phyloP scores from a whole-genome alignment of 2,888 invertebrate species.

The Cynaeus angustus region DNA sequence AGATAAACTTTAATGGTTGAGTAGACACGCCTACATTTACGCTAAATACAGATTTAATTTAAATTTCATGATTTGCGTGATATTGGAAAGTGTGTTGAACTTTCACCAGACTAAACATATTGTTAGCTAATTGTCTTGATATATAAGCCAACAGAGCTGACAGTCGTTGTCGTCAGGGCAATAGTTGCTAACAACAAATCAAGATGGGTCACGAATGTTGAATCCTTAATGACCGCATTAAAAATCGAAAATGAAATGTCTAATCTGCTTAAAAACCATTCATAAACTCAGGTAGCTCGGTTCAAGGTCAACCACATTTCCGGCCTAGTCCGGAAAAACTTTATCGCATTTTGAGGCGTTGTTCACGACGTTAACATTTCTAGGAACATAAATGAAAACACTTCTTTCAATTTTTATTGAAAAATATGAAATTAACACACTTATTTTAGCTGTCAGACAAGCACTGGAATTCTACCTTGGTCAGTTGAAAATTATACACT shows the following conservation, averaged over 20 bases:
- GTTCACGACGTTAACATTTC: neutral
- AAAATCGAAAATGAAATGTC: too few relatives aligned
- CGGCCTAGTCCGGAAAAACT: neutral
- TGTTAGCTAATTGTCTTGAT: conserved; percentile 29
- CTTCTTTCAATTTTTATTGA: neutral
- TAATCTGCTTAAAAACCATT: too few relatives aligned
- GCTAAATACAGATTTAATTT: neutral
- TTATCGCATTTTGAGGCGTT: too few relatives aligned
- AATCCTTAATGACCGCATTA: too few relatives aligned
- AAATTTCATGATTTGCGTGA: conserved; percentile 9
- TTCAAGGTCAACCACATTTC: too few relatives aligned
- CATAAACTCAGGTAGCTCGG: too few relatives aligned
- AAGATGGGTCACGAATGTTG: conserved; percentile 32
- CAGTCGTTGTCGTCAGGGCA: conserved; percentile 16
- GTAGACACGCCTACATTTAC: neutral
- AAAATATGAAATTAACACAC: conserved; percentile 4
- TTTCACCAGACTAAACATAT: conserved; percentile 11
- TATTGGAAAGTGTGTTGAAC: conserved; percentile 11
- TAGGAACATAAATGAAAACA: neutral
- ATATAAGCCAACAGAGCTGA: neutral
- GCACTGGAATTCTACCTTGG: neutral
- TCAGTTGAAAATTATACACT: neutral
- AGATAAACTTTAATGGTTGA: neutral
- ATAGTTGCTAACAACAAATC: conserved; percentile 37
- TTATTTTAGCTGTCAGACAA: neutral